These are phyloP conservation scores for Osedax fenrisi DNA, from an alignment of 2,888 invertebrate species.

Conservation along the genomic window DNA sequence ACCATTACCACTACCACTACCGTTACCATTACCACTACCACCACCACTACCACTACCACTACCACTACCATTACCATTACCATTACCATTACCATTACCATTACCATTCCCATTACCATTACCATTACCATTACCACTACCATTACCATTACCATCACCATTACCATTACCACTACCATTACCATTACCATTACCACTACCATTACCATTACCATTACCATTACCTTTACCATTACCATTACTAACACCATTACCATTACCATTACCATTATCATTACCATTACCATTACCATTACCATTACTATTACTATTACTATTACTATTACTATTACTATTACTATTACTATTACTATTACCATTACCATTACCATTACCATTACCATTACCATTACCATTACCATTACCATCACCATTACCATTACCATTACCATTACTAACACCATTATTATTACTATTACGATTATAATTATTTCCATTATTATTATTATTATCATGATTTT, in stretches of 20 bases:
- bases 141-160: conserved; percentile 5
- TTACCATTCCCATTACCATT: conserved; percentile 39
- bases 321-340: conserved; percentile 18
- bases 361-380: conserved; percentile 20
- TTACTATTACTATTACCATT: conserved; percentile 22
- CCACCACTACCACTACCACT: background rate
- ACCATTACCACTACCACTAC: background rate
- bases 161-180: conserved; percentile 21
- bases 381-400: conserved; percentile 19
- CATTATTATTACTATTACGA: conserved; percentile 6
- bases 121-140: conserved; percentile 45
- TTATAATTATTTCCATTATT: conserved; percentile 9
- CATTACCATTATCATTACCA: conserved; percentile 13
- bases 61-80: conserved; percentile 49
- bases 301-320: conserved; percentile 21
- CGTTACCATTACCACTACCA: conserved; percentile 7
- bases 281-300: conserved; percentile 13
- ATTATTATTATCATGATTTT: conserved; percentile 12
- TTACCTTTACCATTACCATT: conserved; percentile 16
- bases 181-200: conserved; percentile 25
- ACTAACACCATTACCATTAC: conserved; percentile 8
- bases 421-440: background rate
- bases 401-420: conserved; percentile 4
- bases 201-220: conserved; percentile 22
- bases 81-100: conserved; percentile 48